phyloP scores from a whole-genome alignment of 1,140 invertebrate species.

The Penaeus japonicus region DNA sequence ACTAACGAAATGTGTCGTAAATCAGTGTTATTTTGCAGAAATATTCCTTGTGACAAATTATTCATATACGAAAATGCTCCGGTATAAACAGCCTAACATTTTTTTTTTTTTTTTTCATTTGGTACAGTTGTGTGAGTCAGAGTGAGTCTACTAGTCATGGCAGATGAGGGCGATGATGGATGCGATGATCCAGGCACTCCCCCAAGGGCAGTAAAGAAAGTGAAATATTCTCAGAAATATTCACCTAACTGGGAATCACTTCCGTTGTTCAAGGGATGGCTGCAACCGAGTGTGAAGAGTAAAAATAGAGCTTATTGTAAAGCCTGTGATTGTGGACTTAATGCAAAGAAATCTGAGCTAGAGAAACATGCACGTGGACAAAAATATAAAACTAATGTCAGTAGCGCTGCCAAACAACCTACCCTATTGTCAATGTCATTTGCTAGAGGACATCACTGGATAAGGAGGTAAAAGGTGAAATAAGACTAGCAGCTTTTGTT shows the following conservation, averaged over 20 bases:
- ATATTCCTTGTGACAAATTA: background rate
- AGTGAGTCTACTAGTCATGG: background rate
- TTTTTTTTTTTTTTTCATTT: background rate
- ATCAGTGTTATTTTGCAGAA: background rate
- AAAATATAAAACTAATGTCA: no score
- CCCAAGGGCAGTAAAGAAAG: background rate
- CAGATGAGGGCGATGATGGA: no score
- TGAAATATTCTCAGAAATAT: background rate
- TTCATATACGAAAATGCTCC: no score
- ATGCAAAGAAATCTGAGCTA: background rate
- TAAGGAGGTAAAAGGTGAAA: background rate
- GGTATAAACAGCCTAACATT: background rate
- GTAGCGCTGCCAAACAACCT: no score
- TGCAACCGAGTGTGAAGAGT: background rate
- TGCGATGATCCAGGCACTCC: background rate
- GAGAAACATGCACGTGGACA: no score
- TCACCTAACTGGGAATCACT: background rate
- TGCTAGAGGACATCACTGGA: background rate
- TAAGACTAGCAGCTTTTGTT: background rate
- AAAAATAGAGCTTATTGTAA: background rate
- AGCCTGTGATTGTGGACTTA: background rate
- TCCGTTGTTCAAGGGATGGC: background rate
- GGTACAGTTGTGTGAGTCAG: background rate
- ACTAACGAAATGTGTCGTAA: conserved; percentile 13
- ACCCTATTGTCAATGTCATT: no score